Evolutionary conservation across 1,140 invertebrate species (phyloP).

Genomic region (Drosophila sp.): DNA sequence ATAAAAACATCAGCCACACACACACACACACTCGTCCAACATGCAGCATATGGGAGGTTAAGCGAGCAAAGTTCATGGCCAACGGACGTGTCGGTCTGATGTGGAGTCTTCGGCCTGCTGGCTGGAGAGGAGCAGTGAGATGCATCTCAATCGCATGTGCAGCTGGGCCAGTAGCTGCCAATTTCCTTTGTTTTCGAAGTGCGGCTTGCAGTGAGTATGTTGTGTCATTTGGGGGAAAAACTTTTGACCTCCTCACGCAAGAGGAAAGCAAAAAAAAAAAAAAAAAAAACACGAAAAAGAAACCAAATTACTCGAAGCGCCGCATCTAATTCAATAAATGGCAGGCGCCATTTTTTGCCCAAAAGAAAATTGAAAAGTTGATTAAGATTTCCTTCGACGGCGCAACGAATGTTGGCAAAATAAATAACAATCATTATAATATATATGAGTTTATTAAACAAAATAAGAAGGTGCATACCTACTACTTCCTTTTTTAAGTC

Average conservation of each 20-base stretch:
- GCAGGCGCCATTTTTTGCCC: conserved; percentile 20
- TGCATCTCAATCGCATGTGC: conserved; percentile 33
- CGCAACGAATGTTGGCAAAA: conserved; percentile 11
- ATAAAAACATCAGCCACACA: conserved; percentile 22
- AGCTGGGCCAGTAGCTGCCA: conserved; percentile 46
- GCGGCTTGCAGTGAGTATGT: conserved; percentile 13
- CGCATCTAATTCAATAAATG: conserved; percentile 53
- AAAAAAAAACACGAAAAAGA: conserved; percentile 9
- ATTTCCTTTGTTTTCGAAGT: conserved; percentile 18
- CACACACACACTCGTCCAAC: conserved; percentile 28
- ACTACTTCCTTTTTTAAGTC: no score
- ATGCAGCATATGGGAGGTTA: conserved; percentile 47
- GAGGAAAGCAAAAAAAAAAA: not conserved
- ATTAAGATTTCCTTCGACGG: conserved; percentile 28
- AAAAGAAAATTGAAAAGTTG: conserved; percentile 47
- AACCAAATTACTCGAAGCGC: conserved; percentile 51
- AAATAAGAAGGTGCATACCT: not conserved
- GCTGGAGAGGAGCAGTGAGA: conserved; percentile 35
- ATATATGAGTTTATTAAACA: not conserved
- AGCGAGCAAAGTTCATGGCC: conserved; percentile 73
- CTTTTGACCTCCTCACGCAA: conserved; percentile 70
- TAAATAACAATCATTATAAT: conserved; percentile 8
- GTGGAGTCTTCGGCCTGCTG: conserved; percentile 21
- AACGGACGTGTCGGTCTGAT: conserved; percentile 45
- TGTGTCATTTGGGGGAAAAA: conserved; percentile 54